Evolutionary conservation across 2,888 invertebrate genomes (phyloP), one percentile per base, ranked within the genome.

Genomic region (Rhyacophila evoluta): DNA sequence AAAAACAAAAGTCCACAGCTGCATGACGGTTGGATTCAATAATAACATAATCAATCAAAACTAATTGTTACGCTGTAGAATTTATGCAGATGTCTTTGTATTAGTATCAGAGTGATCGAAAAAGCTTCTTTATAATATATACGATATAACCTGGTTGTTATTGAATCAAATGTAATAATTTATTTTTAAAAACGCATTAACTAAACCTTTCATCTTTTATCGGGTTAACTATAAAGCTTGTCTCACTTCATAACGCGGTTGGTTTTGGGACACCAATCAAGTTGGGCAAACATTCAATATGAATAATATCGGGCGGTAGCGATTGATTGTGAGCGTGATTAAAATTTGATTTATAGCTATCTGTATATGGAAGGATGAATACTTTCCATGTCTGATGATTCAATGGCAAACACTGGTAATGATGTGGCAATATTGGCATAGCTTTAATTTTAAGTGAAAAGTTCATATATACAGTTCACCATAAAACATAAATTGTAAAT

Each of bases 201-300:
- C n/a, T n/a, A 33, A 33, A 55, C 10, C 55, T 15, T 55, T 55
- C 55, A 55, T n/a, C 15, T 55, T 19, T 55, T 55, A 5, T 25
- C 19, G 1, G 2, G 19, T 8, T 19, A 55, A 55, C 55, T 55
- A 25, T 55, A 19, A 19, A 19, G 1, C 25, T 19, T 55, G 55
- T 25, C 6, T 55, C 55, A 55, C 55, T 55, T 55, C 55, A 55
- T 55, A 55, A 25, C 55, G 25, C 55, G 55, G 55, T 55, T 55
- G 55, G 25, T 25, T 55, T 19, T 25, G 55, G 55, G 12, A 55
- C 74, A 28, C 67, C 80, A 80, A 80, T 80, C 80, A 80, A 55
- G 15, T 19, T 29, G 28, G 11, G 78, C 39, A 80, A 80, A 80
- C 78, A 80, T 33, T 71, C 36, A 80, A 74, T 39, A 71, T 75